A percentile compares a stretch with the other conserved stretches of the same genome.
These are phyloP conservation scores for Agapornis roseicollis DNA, from an alignment of 2,113 vertebrate species.

Conservation along the genomic window DNA sequence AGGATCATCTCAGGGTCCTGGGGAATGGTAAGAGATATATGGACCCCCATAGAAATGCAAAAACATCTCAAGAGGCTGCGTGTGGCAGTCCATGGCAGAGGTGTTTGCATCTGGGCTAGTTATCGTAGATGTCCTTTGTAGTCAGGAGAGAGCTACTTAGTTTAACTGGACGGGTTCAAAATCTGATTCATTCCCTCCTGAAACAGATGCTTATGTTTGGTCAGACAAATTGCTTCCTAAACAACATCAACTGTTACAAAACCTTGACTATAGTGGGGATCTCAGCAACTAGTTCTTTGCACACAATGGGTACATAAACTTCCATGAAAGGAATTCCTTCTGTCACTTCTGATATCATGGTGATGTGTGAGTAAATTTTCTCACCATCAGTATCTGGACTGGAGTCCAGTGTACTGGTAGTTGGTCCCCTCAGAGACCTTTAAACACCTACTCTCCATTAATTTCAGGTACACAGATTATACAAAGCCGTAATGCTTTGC, in stretches of 20 bases:
- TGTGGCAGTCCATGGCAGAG: neutral
- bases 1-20: neutral
- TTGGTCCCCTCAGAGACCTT: neutral
- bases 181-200: neutral
- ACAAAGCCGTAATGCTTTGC: neutral
- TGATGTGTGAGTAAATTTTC: neutral
- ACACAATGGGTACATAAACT: neutral
- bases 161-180: neutral
- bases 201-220: neutral
- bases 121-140: neutral
- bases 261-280: neutral
- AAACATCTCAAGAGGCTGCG: neutral
- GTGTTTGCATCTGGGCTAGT: neutral
- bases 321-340: neutral
- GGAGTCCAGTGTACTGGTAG: neutral
- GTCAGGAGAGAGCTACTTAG: neutral
- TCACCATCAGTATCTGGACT: neutral
- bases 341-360: fast-evolving
- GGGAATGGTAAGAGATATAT: constrained; percentile 10
- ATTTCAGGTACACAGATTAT: neutral
- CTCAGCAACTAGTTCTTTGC: neutral
- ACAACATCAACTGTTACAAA: neutral
- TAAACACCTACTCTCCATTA: neutral
- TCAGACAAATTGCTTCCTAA: neutral
- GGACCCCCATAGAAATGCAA: neutral